These are phyloP conservation scores for Atta colombica DNA, from an alignment of 1,140 invertebrate species.

Conservation along the genomic window DNA sequence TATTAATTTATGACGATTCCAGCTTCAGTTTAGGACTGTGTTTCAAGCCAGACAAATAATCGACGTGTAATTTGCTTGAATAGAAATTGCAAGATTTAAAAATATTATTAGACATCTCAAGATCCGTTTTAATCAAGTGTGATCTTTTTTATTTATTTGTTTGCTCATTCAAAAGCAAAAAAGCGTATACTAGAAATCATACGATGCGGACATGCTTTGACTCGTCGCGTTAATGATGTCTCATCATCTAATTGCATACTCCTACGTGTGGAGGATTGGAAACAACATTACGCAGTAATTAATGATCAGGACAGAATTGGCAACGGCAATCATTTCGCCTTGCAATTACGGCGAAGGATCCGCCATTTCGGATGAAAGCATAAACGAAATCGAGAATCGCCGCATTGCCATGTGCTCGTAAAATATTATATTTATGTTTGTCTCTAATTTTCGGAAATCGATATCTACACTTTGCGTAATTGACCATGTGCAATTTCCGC, in stretches of 20 bases:
- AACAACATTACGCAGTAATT: slow-evolving; percentile 62
- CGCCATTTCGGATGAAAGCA: background rate
- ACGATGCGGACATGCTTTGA: background rate
- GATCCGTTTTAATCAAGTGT: too few relatives aligned
- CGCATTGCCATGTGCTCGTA: background rate
- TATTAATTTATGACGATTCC: too few relatives aligned
- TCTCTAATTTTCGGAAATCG: slow-evolving; percentile 57
- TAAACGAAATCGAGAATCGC: slow-evolving; percentile 34
- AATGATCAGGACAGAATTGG: slow-evolving; percentile 51
- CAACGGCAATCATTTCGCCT: slow-evolving; percentile 61
- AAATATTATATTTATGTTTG: slow-evolving; percentile 42
- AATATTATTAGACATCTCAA: too few relatives aligned
- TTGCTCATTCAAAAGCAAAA: background rate
- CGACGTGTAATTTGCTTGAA: too few relatives aligned
- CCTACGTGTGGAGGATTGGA: background rate
- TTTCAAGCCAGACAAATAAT: too few relatives aligned
- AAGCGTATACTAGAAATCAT: background rate
- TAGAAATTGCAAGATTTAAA: too few relatives aligned
- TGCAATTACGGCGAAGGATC: slow-evolving; percentile 24
- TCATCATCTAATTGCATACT: background rate
- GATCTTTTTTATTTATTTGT: too few relatives aligned
- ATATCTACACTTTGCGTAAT: slow-evolving; percentile 39
- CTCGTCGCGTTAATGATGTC: background rate
- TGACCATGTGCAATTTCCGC: slow-evolving; percentile 26
- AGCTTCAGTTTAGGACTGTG: too few relatives aligned